These are phyloP conservation scores for Halocaridina rubra DNA, from an alignment of 2,888 invertebrate species.

Conservation along the genomic window DNA sequence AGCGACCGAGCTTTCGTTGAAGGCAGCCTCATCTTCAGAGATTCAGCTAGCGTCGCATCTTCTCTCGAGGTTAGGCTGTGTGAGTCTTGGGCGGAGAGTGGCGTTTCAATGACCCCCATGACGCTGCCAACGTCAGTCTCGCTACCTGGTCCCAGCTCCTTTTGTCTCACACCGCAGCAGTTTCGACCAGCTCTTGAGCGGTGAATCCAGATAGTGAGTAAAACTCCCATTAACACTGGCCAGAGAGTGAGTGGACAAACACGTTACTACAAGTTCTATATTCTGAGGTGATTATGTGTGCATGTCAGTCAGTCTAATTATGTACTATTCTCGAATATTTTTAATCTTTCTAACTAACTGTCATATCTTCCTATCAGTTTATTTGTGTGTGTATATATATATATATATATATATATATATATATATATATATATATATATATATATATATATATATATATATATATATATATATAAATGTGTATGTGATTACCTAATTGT, in stretches of 20 bases:
- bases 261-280: no score
- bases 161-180: neutral
- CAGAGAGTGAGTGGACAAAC: neutral
- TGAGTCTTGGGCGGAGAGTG: neutral
- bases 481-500: no score
- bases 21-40: neutral
- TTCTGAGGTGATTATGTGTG: no score
- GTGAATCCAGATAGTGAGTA: neutral
- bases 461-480: conserved; percentile 1
- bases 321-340: no score
- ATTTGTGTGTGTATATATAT: neutral
- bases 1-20: no score
- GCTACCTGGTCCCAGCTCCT: neutral
- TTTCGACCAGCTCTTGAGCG: neutral
- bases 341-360: no score
- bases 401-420: neutral
- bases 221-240: neutral
- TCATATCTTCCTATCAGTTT: no score
- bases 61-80: neutral
- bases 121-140: neutral
- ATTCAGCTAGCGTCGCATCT: neutral
- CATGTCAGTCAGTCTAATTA: no score
- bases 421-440: conserved; percentile 11
- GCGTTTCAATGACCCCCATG: neutral
- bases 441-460: conserved; percentile 1